phyloP scores from a whole-genome alignment of 2,797 vertebrate species.

The Hozukius guyotensis region DNA sequence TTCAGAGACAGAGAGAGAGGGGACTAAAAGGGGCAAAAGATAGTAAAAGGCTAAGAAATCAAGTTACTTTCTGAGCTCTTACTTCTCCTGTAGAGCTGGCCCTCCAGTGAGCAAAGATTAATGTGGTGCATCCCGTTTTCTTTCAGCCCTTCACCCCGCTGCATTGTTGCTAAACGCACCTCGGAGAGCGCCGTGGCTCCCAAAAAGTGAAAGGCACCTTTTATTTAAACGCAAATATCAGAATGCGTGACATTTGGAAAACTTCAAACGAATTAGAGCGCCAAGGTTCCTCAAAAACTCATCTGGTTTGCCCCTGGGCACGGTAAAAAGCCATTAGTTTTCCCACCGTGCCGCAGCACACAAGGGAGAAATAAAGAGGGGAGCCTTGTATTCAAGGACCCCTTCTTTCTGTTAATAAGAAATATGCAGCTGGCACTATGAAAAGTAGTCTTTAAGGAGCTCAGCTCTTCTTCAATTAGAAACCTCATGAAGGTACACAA shows the following conservation, averaged over 20 bases:
- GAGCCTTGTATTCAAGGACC: constrained; percentile 68
- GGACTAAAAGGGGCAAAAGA: not conserved
- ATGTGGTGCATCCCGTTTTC: constrained; percentile 21
- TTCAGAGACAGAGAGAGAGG: not conserved
- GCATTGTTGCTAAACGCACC: constrained; percentile 59
- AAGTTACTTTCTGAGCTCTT: constrained; percentile 5
- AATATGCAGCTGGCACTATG: constrained; percentile 46
- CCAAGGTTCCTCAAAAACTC: constrained; percentile 72
- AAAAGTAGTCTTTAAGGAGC: constrained; percentile 54
- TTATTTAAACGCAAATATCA: constrained; percentile 70
- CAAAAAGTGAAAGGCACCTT: constrained; percentile 69
- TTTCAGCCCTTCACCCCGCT: constrained; percentile 41
- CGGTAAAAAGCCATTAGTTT: constrained; percentile 72
- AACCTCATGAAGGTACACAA: constrained; percentile 31
- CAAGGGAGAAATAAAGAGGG: constrained; percentile 50
- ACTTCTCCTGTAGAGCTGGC: constrained; percentile 10
- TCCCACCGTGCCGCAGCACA: constrained; percentile 40
- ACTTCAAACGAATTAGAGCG: constrained; percentile 69
- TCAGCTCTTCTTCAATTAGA: constrained; percentile 49
- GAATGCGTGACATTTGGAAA: constrained; percentile 72
- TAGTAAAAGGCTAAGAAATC: constrained; percentile 34
- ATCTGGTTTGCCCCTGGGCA: constrained; percentile 67
- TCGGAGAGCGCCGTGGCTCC: constrained; percentile 28
- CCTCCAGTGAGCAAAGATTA: constrained; percentile 49
- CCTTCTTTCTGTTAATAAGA: constrained; percentile 53